Evolutionary conservation across 2,113 vertebrate species (phyloP), one percentile per base, ranked within the genome.

Genomic region (Cyphomyrus discorhynchus): DNA sequence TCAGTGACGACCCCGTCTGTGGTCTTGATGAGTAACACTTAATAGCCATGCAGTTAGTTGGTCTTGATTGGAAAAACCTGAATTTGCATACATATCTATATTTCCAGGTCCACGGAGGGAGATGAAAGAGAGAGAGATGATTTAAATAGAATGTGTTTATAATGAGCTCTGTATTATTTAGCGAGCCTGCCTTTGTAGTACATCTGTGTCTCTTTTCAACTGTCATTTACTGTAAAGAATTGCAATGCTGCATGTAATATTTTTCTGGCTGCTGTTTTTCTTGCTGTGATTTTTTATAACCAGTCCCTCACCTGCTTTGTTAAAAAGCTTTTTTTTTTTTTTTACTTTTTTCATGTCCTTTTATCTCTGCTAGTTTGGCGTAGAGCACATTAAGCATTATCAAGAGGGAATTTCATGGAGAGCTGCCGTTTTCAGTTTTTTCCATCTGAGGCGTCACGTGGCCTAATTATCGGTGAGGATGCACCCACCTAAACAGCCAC

Each of bases 371-470:
- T 87, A 74, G 56, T 91, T 89, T 90, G 87, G 74, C 58, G 5
- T n/a, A 11, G 10, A 89, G 27, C 89, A 88, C 85, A 91, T 91
- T 92, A 91, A 89, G 53, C 82, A 70, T 87, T 88, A 90, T 90
- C 90, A 82, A 45, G 89, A 89, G 86, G 89, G 92, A 91, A 89
- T 90, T 87, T 77, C 90, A 89, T 91, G 90, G 77, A 90, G 86
- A 89, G 83, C 82, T 82, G 31, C 10, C 42, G 90, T 92, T 89
- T 90, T 93, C 91, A 74, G 82, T 19, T 9, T 45, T 45, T 39
- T 74, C 88, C 35, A n/a, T 74, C 53, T 62, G 17, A 7, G 58
- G 24, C 13, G 3, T 85, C 84, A n/a, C n/a, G 5, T 6, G 24
- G 84, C 84, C 46, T 86, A 90, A 91, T 91, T 91, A 90, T 89